Evolutionary conservation across 2,888 invertebrate genomes (phyloP).

Genomic region (Lucinisca nassula): DNA sequence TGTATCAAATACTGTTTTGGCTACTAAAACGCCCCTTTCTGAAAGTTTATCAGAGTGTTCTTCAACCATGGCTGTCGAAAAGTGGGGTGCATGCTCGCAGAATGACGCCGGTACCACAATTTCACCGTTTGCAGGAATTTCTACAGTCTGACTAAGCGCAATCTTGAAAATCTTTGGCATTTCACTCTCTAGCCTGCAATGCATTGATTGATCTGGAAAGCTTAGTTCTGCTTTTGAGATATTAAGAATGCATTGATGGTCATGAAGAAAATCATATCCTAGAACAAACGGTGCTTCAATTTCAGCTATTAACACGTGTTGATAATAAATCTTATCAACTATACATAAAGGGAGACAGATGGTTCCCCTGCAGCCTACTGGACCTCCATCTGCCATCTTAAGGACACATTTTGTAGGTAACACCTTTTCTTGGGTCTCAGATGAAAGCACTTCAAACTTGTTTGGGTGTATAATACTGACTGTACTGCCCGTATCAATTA

Average conservation of each 20-base stretch:
- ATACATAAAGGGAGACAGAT: background rate
- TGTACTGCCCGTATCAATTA: background rate
- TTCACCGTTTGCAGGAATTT: background rate
- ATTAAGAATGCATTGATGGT: background rate
- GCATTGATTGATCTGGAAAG: background rate
- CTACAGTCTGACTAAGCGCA: background rate
- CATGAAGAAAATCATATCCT: background rate
- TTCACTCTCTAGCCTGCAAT: background rate
- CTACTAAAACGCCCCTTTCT: background rate
- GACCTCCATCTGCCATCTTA: constrained; percentile 13
- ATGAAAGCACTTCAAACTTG: background rate
- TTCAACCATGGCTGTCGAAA: background rate
- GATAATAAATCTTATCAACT: background rate
- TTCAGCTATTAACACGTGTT: background rate
- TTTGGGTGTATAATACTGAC: background rate
- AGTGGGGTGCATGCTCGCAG: background rate
- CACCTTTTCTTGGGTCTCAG: background rate
- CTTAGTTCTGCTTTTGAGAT: background rate
- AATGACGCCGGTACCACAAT: background rate
- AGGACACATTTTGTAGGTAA: background rate
- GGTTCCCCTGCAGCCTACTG: background rate
- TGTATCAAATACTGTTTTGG: background rate
- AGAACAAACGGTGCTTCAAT: background rate
- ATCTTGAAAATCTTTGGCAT: constrained; percentile 7
- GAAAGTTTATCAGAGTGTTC: background rate